Evolutionary conservation across 2,797 vertebrate species (phyloP).

Genomic region (Tinamus major): DNA sequence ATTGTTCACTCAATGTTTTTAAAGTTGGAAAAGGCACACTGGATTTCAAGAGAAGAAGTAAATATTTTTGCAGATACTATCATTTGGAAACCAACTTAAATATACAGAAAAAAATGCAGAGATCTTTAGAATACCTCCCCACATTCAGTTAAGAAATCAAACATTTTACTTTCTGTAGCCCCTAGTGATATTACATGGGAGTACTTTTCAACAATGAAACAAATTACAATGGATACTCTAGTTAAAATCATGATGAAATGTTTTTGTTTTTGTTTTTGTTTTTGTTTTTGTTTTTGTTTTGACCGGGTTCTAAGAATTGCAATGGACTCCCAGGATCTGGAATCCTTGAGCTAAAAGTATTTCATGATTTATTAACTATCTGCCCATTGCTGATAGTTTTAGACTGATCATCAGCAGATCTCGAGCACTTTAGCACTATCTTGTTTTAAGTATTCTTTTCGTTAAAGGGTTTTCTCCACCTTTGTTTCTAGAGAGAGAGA

Average conservation of each 20-base stretch:
- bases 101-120: not conserved
- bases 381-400: conserved; percentile 5
- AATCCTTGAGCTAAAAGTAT: conserved; percentile 9
- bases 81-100: not conserved
- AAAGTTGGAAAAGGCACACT: not conserved
- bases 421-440: conserved; percentile 34
- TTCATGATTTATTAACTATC: conserved; percentile 21
- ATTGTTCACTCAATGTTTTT: conserved; percentile 2
- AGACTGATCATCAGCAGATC: not conserved
- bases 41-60: not conserved
- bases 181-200: not conserved
- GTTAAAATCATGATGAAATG: conserved; percentile 15
- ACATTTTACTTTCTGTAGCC: conserved; percentile 6
- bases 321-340: conserved; percentile 25
- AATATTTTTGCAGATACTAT: conserved; percentile 39
- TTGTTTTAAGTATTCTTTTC: not conserved
- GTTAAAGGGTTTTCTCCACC: not conserved
- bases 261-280: not conserved
- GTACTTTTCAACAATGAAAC: conserved; percentile 38
- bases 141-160: conserved; percentile 7
- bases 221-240: conserved; percentile 15
- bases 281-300: not conserved
- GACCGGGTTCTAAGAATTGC: not conserved
- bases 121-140: conserved; percentile 4
- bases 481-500: not conserved